These are phyloP conservation scores for Ophion obscuratus DNA, from an alignment of 2,888 invertebrate species.

Conservation along the genomic window DNA sequence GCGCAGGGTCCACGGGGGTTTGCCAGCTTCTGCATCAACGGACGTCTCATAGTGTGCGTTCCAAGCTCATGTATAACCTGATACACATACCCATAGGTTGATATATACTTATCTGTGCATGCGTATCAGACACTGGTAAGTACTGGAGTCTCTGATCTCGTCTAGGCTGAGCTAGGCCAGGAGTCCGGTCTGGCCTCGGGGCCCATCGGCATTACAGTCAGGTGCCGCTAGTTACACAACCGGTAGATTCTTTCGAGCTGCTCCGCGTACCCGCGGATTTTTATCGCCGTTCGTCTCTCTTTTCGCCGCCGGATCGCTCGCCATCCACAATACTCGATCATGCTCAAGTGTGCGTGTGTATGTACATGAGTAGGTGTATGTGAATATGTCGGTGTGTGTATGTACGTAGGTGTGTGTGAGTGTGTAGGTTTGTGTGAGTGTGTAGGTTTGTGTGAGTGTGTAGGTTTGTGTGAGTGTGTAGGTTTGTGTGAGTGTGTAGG, in stretches of 20 bases:
- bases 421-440: neutral
- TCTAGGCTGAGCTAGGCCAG: slow-evolving; percentile 59
- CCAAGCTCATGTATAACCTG: neutral
- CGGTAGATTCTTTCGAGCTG: slow-evolving; percentile 77
- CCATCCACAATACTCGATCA: neutral
- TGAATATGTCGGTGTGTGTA: too few species aligned
- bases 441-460: neutral
- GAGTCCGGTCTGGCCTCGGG: slow-evolving; percentile 59
- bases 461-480: too few species aligned
- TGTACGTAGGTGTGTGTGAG: neutral
- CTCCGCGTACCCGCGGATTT: slow-evolving; percentile 16
- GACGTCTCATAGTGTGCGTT: slow-evolving; percentile 20
- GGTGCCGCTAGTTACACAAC: slow-evolving; percentile 82
- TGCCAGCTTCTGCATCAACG: slow-evolving; percentile 6
- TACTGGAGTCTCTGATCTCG: slow-evolving; percentile 56
- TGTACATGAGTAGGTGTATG: neutral
- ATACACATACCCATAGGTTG: neutral
- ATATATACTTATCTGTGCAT: slow-evolving; percentile 5
- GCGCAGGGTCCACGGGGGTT: neutral
- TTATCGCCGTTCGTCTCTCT: slow-evolving; percentile 39
- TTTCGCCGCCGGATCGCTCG: neutral
- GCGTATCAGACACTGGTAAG: slow-evolving; percentile 40
- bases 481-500: too few species aligned
- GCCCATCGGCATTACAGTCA: slow-evolving; percentile 80
- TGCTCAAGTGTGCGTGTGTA: neutral